Conservation (phyloP, 2,888 invertebrate species). For the Drosophila glabriapex region DNA sequence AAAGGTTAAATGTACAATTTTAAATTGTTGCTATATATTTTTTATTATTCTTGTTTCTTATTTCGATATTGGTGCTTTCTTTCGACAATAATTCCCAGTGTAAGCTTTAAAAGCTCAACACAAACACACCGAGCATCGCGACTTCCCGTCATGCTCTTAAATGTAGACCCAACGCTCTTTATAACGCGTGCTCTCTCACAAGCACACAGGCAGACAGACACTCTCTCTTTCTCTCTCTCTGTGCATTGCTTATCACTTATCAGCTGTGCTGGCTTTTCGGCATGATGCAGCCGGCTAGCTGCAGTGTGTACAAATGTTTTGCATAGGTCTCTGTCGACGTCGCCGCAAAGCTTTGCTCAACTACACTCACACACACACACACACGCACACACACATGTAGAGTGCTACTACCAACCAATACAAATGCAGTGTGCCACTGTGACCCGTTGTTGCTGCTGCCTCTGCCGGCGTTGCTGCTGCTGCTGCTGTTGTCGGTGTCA, state of each 20-base stretch:
- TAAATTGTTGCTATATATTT: not conserved
- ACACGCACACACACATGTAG: slow-evolving; percentile 2
- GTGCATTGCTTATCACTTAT: slow-evolving; percentile 68
- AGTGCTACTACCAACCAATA: slow-evolving; percentile 31
- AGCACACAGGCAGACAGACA: not conserved
- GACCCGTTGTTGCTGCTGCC: slow-evolving; percentile 33
- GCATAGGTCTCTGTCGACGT: slow-evolving; percentile 48
- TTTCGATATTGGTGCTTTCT: not conserved
- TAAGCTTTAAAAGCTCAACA: slow-evolving; percentile 57
- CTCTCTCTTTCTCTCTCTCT: slow-evolving; percentile 1
- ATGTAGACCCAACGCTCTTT: slow-evolving; percentile 27
- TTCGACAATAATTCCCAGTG: slow-evolving; percentile 15
- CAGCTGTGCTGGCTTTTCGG: slow-evolving; percentile 71
- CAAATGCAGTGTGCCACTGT: slow-evolving; percentile 50
- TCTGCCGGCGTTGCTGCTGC: slow-evolving; percentile 19
- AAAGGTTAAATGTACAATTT: not conserved
- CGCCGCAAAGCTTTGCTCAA: slow-evolving; percentile 71
- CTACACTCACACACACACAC: slow-evolving; percentile 13
- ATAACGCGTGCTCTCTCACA: slow-evolving; percentile 3
- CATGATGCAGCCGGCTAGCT: slow-evolving; percentile 66
- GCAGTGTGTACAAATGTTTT: slow-evolving; percentile 43
- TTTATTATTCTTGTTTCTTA: too few species aligned
- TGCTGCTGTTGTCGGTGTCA: slow-evolving; percentile 53
- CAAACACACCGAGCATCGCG: not conserved
- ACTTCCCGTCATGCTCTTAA: slow-evolving; percentile 17